Conservation (phyloP, 2,888 invertebrate species). For the Rotaria sp. region DNA sequence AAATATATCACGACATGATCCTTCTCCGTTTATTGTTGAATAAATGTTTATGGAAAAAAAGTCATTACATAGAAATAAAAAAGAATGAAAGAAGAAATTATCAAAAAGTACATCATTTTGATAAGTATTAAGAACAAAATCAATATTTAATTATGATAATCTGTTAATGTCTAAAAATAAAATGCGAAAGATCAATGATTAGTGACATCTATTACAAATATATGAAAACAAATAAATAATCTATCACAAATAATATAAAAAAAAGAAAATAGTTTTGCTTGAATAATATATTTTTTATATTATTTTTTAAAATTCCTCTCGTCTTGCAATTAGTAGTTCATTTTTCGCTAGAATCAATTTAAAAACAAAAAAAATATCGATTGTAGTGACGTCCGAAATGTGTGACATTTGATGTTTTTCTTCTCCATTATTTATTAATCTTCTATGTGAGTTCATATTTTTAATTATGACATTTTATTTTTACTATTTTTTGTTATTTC, state of each 20-base stretch:
- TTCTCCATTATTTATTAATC: not conserved
- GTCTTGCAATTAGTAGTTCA: not conserved
- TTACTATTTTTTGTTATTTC: not conserved
- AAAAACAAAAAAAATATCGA: not conserved
- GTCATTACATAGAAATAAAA: no score
- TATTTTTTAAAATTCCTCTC: not conserved
- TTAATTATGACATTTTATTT: not conserved
- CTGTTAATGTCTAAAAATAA: not conserved
- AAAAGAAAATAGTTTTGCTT: not conserved
- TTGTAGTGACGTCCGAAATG: not conserved
- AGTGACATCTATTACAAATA: not conserved
- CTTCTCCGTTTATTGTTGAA: no score
- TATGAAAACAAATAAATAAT: not conserved
- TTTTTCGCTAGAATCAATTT: constrained; percentile 8
- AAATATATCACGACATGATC: no score
- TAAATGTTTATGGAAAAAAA: no score
- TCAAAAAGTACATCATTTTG: no score
- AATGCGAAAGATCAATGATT: not conserved
- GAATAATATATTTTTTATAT: not conserved
- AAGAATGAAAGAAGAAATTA: no score
- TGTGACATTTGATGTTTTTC: constrained; percentile 15
- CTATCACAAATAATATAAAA: not conserved
- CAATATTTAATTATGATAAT: not conserved
- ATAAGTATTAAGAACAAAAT: not conserved
- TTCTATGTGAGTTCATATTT: not conserved